Base-by-base conservation (phyloP, 2,113 vertebrate species). In the Carassius gibelio region DNA sequence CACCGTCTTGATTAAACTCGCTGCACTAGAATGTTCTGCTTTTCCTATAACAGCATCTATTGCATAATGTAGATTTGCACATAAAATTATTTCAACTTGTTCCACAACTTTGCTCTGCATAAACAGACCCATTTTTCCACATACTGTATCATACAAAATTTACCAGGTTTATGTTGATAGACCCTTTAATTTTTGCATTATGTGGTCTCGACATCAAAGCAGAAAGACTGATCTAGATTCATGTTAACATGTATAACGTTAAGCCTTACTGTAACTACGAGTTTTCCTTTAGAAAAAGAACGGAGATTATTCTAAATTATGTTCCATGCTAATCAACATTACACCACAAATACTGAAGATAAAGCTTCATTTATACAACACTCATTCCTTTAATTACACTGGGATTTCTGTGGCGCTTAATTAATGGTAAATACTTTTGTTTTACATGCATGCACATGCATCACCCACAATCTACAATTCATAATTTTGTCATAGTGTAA, bases 371-470 rank as follows among this genome's bases (percentile, higher is more conserved):
- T 75, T 50, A 15, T 30, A 75, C 21, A 48, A 13, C 26, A 48
- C 4, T 15, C n/a, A 26, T 52, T 26, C 8, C 4, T 48, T 72
- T 87, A 87, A 84, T 80, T 80, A 80, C 57, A 57, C 74, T 77
- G 62, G 71, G 62, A 62, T 87, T 87, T 69, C 69, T 82, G 34
- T 52, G 50, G 13, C 21, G 69, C 72, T 75, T 82, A 50, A 82
- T 82, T 71, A 50, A 84, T 62, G 84, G 21, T 42, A 55, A 62
- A 78, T 8, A 57, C 4, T 36, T 72, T 72, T 42, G 19, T 77
- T 36, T 71, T 26, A 68, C 10, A 59, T 30, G n/a, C 71, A 66
- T 42, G 23, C 55, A 82, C 45, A 82, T 42, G 59, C 69, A 75
- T 23, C 10, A 75, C 42, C 26, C 17, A 23, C 52, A 42, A 45